Evolutionary conservation across 1,140 invertebrate genomes (phyloP).

Genomic region (Trichonephila clavipes): DNA sequence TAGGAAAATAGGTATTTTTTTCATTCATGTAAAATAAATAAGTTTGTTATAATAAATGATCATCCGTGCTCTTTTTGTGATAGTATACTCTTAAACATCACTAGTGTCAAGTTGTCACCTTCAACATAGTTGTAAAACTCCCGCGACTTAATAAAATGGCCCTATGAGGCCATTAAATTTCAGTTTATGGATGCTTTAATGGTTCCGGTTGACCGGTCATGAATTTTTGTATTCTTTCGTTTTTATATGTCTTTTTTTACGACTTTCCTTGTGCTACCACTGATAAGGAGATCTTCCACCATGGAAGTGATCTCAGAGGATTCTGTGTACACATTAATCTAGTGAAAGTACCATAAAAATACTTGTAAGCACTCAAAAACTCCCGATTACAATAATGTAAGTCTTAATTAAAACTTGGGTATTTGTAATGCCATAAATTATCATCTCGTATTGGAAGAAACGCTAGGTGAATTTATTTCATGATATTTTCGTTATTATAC

Average conservation of each 20-base stretch:
- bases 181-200: slow-evolving; percentile 49
- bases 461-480: too few species aligned
- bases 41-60: too few species aligned
- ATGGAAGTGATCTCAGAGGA: not conserved
- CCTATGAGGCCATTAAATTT: not conserved
- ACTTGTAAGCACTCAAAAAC: not conserved
- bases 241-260: slow-evolving; percentile 38
- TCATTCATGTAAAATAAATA: too few species aligned
- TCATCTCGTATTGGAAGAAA: too few species aligned
- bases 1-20: too few species aligned
- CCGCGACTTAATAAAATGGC: slow-evolving; percentile 46
- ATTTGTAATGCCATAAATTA: too few species aligned
- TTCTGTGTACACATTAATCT: not conserved
- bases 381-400: not conserved
- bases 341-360: not conserved
- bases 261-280: not conserved
- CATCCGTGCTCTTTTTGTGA: too few species aligned
- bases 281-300: slow-evolving; percentile 19
- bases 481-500: too few species aligned
- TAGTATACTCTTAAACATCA: not conserved
- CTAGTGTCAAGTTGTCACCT: slow-evolving; percentile 1
- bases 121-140: slow-evolving; percentile 49
- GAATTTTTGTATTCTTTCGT: slow-evolving; percentile 20
- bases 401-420: not conserved
- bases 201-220: slow-evolving; percentile 49